A percentile compares a stretch with the other conserved stretches of the same genome.
These are phyloP conservation scores for Saccopteryx leptura DNA, from an alignment of 2,113 vertebrate genomes.

Conservation along the genomic window DNA sequence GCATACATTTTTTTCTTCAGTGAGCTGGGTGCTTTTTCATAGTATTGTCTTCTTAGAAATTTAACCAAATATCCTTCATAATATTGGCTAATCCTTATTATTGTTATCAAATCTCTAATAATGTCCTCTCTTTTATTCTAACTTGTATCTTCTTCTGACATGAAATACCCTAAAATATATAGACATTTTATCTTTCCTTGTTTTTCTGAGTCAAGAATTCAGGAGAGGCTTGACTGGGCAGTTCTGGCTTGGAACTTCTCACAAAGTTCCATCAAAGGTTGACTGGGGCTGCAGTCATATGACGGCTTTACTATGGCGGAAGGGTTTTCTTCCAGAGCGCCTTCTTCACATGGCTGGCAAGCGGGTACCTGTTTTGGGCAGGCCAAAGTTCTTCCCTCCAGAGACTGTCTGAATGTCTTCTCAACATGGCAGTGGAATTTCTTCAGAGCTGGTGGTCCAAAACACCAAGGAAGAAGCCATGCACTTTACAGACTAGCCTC, in stretches of 20 bases:
- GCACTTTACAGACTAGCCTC: neutral
- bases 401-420: neutral
- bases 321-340: neutral
- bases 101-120: neutral
- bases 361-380: neutral
- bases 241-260: neutral
- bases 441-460: neutral
- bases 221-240: neutral
- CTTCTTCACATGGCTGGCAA: neutral
- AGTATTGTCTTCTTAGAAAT: neutral
- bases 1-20: neutral
- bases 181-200: neutral
- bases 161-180: neutral
- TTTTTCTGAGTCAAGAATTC: conserved; percentile 8
- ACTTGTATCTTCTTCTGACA: neutral
- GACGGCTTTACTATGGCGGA: neutral
- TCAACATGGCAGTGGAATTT: neutral
- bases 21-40: neutral
- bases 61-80: neutral
- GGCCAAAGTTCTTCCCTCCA: neutral
- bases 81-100: neutral
- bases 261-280: neutral
- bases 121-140: neutral
- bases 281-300: neutral
- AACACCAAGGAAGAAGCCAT: neutral